A percentile compares a stretch with the other conserved stretches of the same genome.
Conservation (phyloP, 2,113 vertebrate genomes). For the Castor canadensis region DNA sequence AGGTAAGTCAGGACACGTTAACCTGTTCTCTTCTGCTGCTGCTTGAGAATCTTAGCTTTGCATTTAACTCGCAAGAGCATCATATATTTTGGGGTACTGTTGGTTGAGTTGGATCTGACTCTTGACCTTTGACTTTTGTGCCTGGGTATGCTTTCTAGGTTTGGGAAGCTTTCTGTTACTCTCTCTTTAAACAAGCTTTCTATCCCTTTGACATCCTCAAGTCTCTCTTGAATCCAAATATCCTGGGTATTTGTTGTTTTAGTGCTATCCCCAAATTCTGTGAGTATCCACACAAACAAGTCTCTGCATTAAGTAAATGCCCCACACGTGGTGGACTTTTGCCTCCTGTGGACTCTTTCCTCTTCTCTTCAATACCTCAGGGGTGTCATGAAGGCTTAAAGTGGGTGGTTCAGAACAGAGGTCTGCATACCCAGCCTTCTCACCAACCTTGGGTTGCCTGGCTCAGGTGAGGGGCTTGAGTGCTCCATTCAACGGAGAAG, state of each 20-base stretch:
- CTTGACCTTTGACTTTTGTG: not conserved
- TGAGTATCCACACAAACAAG: not conserved
- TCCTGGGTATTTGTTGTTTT: not conserved
- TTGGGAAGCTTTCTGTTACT: not conserved
- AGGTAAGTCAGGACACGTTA: too few relatives aligned
- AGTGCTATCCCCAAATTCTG: not conserved
- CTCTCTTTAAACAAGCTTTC: not conserved
- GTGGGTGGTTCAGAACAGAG: too few relatives aligned
- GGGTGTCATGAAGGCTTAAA: rapidly evolving
- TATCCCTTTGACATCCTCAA: too few relatives aligned
- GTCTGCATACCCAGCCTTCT: too few relatives aligned
- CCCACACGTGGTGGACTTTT: not conserved
- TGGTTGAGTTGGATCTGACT: not conserved
- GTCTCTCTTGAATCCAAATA: too few relatives aligned
- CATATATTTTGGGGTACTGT: not conserved
- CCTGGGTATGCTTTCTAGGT: not conserved
- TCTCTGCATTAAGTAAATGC: not conserved
- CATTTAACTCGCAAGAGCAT: not conserved
- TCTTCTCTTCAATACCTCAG: not conserved
- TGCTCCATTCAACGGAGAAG: not conserved
- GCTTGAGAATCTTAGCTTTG: not conserved
- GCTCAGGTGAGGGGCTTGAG: too few relatives aligned
- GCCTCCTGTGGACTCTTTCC: too few relatives aligned
- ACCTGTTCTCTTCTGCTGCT: not conserved
- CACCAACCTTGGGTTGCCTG: too few relatives aligned